A percentile compares a stretch with the other conserved stretches of the same genome.
Conservation (phyloP, 2,113 vertebrate species). For the Neoarius graeffei region DNA sequence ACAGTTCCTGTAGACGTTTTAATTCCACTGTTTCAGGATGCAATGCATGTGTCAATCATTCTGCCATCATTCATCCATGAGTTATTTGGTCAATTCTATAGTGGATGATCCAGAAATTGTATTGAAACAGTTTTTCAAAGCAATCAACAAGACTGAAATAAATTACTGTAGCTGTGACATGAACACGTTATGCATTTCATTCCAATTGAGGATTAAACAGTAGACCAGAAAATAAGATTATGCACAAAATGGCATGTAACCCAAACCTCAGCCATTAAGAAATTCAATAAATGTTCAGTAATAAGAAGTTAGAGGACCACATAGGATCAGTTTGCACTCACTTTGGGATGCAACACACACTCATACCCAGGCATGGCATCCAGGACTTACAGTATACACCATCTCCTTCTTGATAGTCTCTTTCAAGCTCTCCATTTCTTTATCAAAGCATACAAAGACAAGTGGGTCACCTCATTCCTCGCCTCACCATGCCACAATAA, state of each 20-base stretch:
- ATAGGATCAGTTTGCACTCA: conserved; percentile 27
- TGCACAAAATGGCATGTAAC: not conserved
- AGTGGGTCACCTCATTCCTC: conserved; percentile 15
- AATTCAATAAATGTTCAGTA: too few species aligned
- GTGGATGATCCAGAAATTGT: not conserved
- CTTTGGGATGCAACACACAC: conserved; percentile 61
- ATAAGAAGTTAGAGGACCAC: too few species aligned
- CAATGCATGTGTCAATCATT: not conserved
- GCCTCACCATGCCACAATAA: not conserved
- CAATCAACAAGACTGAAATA: not conserved
- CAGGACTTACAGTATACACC: not conserved
- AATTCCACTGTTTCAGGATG: not conserved
- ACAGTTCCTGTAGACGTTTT: not conserved
- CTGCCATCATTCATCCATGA: not conserved
- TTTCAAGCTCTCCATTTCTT: not conserved
- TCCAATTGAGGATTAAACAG: not conserved
- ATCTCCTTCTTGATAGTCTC: not conserved
- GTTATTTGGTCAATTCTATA: not conserved
- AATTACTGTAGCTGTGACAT: not conserved
- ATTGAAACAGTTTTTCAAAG: not conserved
- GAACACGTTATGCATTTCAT: not conserved
- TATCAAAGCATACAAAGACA: not conserved
- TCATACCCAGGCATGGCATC: conserved; percentile 22
- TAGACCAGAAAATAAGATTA: not conserved
- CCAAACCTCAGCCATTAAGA: not conserved